A percentile compares a stretch with the other conserved stretches of the same genome.
Conservation (phyloP, 2,888 invertebrate species). For the Zaprionus lineosus region DNA sequence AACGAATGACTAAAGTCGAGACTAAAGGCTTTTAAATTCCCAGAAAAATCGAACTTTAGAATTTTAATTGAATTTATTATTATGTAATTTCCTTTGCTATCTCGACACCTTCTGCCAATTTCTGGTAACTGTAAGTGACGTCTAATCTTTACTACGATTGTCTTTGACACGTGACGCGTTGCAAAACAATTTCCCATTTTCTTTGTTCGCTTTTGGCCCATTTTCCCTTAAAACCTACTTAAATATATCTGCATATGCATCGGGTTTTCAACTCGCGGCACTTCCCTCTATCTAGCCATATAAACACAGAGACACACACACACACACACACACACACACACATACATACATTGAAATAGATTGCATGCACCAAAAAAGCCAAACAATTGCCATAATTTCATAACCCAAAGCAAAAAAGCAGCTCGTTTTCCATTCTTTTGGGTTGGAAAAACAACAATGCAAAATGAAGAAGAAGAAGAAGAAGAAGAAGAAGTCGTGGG, state of each 20-base stretch:
- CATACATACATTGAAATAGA: slow-evolving; percentile 1
- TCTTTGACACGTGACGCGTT: slow-evolving; percentile 40
- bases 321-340: slow-evolving; percentile 1
- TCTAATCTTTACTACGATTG: slow-evolving; percentile 42
- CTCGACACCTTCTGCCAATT: too few relatives aligned
- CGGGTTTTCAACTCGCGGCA: slow-evolving; percentile 32
- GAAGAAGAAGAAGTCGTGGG: too few relatives aligned
- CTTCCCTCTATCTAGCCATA: too few relatives aligned
- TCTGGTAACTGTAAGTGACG: not conserved
- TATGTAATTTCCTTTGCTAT: too few relatives aligned
- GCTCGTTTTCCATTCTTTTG: slow-evolving; percentile 59
- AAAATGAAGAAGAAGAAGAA: slow-evolving; percentile 22
- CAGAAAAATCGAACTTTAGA: too few relatives aligned
- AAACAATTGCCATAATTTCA: slow-evolving; percentile 70
- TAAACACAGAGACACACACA: too few relatives aligned
- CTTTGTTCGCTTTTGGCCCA: slow-evolving; percentile 34
- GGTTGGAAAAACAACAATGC: slow-evolving; percentile 44
- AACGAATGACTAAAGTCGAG: too few relatives aligned
- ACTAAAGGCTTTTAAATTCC: too few relatives aligned
- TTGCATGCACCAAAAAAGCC: slow-evolving; percentile 47
- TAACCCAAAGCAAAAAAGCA: slow-evolving; percentile 52
- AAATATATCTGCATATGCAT: slow-evolving; percentile 4
- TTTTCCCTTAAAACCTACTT: slow-evolving; percentile 38
- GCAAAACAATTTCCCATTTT: slow-evolving; percentile 24
- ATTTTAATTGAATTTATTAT: too few relatives aligned